Evolutionary conservation across 2,113 vertebrate species (phyloP).

Genomic region (Calyptomena viridis): DNA sequence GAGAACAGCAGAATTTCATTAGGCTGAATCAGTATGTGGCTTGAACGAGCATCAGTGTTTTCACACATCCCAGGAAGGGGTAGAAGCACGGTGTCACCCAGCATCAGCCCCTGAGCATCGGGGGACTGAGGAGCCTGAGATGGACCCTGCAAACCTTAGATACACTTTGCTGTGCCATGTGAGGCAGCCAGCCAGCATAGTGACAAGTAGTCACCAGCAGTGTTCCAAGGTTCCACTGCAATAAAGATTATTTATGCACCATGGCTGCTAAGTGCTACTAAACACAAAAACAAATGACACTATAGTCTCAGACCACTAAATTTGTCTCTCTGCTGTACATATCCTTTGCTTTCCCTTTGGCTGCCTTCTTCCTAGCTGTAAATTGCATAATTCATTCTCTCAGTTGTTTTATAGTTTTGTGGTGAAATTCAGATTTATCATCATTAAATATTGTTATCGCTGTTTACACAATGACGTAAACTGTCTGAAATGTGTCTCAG

Average conservation of each 20-base stretch:
- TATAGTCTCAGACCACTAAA: constrained; percentile 39
- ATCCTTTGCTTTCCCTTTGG: constrained; percentile 54
- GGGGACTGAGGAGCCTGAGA: fast-evolving
- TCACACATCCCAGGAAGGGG: fast-evolving
- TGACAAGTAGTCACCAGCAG: background rate
- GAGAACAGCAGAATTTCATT: background rate
- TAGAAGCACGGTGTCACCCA: background rate
- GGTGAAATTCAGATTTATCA: constrained; percentile 59
- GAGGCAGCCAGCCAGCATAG: background rate
- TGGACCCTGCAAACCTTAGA: background rate
- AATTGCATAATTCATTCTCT: constrained; percentile 56
- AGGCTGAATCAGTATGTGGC: background rate
- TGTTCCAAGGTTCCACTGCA: background rate
- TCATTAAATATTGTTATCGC: constrained; percentile 64
- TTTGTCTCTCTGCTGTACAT: constrained; percentile 29
- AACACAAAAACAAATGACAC: constrained; percentile 58
- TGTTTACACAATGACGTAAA: constrained; percentile 64
- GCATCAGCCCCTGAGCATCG: background rate
- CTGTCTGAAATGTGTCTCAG: constrained; percentile 62
- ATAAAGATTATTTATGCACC: constrained; percentile 55
- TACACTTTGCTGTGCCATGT: background rate
- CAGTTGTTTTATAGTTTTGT: constrained; percentile 43
- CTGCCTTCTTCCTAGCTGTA: constrained; percentile 58
- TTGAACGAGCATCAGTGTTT: fast-evolving
- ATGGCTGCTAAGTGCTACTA: constrained; percentile 43